These are phyloP conservation scores for Embidobia sp. DNA, from an alignment of 2,888 invertebrate genomes.

Conservation along the genomic window DNA sequence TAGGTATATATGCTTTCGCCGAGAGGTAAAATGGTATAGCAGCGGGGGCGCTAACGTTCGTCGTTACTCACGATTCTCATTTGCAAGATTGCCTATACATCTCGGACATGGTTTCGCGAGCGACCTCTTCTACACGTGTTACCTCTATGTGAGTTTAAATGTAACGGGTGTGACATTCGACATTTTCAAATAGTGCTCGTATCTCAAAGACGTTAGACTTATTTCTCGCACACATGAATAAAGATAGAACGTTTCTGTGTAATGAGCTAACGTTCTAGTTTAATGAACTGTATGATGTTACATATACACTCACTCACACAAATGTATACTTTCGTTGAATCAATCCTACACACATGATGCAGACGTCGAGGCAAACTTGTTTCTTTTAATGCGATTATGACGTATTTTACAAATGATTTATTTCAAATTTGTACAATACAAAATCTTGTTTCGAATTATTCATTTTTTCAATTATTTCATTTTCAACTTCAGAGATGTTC, in stretches of 20 bases:
- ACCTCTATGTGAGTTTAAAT: constrained; percentile 57
- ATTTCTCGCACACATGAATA: constrained; percentile 34
- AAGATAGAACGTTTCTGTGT: constrained; percentile 24
- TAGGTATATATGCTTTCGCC: constrained; percentile 63
- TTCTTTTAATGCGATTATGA: no score
- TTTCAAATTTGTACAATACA: no score
- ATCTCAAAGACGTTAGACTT: constrained; percentile 38
- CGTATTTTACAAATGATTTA: no score
- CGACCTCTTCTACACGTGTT: constrained; percentile 66
- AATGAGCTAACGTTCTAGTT: constrained; percentile 25
- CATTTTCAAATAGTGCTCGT: constrained; percentile 45
- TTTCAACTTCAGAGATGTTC: no score
- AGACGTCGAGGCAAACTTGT: no score
- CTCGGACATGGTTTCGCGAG: constrained; percentile 73
- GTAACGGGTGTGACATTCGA: constrained; percentile 64
- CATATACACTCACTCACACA: no score
- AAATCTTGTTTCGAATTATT: no score
- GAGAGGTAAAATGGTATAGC: constrained; percentile 63
- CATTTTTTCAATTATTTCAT: no score
- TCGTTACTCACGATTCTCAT: constrained; percentile 80
- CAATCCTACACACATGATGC: no score
- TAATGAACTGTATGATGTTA: constrained; percentile 12
- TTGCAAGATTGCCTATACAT: constrained; percentile 81
- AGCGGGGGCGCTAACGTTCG: constrained; percentile 77
- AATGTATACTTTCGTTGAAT: no score